Evolutionary conservation across 1,140 invertebrate genomes (phyloP).

Genomic region (Littorina saxatilis): DNA sequence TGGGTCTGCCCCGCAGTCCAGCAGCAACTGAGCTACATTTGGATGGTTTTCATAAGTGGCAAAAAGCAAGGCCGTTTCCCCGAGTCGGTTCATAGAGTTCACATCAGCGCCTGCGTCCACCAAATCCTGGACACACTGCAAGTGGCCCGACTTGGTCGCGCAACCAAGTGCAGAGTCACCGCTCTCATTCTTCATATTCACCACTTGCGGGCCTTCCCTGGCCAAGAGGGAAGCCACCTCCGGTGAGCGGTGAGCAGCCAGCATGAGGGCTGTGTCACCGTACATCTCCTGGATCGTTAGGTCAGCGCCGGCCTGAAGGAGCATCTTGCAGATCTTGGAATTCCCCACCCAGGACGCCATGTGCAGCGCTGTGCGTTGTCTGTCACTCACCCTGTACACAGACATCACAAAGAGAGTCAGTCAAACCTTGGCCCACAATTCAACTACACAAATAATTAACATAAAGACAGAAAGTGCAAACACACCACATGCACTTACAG

Average conservation of each 20-base stretch:
- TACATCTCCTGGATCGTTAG: constrained; percentile 30
- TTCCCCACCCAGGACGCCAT: constrained; percentile 40
- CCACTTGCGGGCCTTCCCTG: not conserved
- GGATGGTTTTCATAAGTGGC: constrained; percentile 36
- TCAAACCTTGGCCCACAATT: too few species aligned
- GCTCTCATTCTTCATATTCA: constrained; percentile 16
- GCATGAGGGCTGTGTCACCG: constrained; percentile 47
- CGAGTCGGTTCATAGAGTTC: constrained; percentile 35
- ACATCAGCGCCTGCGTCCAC: constrained; percentile 33
- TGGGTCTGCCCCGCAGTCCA: constrained; percentile 22
- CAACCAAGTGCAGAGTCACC: constrained; percentile 34
- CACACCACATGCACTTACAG: too few species aligned
- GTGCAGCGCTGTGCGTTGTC: constrained; percentile 28
- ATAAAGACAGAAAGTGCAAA: too few species aligned
- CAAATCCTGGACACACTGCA: constrained; percentile 14
- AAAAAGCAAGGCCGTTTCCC: constrained; percentile 36
- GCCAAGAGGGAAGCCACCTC: constrained; percentile 23
- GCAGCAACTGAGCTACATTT: constrained; percentile 27
- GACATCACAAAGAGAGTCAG: too few species aligned
- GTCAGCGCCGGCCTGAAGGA: constrained; percentile 27
- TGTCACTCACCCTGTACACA: too few species aligned
- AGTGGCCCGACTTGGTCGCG: constrained; percentile 34
- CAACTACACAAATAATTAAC: too few species aligned
- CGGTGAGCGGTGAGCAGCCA: constrained; percentile 40
- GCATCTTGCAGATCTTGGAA: constrained; percentile 24